Conservation (phyloP, 2,797 vertebrate species). For the Cottoperca gobio region DNA sequence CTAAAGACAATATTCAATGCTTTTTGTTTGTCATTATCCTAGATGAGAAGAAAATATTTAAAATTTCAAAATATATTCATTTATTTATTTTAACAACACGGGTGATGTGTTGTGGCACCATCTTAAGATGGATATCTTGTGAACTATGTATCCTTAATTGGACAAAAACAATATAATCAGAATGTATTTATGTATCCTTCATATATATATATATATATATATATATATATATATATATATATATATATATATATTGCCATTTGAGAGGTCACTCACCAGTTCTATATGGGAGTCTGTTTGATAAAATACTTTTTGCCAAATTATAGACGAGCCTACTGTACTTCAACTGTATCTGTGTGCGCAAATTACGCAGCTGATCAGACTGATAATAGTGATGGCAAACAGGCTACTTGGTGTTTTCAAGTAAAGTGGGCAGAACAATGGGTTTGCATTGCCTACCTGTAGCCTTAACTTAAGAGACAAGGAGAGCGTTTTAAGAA, state of each 20-base stretch:
- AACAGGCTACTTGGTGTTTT: background rate
- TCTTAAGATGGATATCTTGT: background rate
- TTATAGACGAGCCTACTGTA: background rate
- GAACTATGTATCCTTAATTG: background rate
- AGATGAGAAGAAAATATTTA: background rate
- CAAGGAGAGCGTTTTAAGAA: constrained; percentile 76
- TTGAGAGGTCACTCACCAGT: background rate
- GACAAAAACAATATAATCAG: background rate
- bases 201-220: background rate
- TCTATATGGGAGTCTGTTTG: background rate
- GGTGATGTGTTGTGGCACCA: background rate
- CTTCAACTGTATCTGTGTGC: constrained; percentile 25
- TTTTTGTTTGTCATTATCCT: background rate
- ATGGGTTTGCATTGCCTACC: constrained; percentile 58
- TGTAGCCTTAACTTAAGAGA: constrained; percentile 68
- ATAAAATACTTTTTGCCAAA: constrained; percentile 1
- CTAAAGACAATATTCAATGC: background rate
- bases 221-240: too few relatives aligned
- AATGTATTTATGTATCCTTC: background rate
- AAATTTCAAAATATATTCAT: background rate
- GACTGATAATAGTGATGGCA: background rate
- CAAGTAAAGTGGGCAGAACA: constrained; percentile 33
- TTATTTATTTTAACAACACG: background rate
- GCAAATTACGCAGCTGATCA: constrained; percentile 67
- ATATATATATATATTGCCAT: background rate